phyloP scores from a whole-genome alignment of 2,113 vertebrate genomes.

The Neodontobutis hainanensis region DNA sequence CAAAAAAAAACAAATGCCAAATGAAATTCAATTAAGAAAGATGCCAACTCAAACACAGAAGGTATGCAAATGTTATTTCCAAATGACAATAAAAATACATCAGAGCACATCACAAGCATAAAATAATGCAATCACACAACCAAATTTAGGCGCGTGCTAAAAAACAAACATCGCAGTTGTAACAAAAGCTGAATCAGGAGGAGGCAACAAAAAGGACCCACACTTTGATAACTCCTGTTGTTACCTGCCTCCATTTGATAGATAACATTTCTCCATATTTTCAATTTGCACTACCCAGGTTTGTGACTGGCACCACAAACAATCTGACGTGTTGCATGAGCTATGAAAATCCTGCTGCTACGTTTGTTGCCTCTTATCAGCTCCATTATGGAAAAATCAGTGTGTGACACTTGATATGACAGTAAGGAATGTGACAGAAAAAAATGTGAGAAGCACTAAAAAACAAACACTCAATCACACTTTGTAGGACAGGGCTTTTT shows the following conservation, averaged over 20 bases:
- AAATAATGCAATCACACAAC: constrained; percentile 15
- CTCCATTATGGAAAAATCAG: constrained; percentile 56
- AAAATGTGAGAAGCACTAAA: constrained; percentile 46
- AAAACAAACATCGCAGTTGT: background rate
- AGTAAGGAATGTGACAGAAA: constrained; percentile 62
- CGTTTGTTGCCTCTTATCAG: constrained; percentile 58
- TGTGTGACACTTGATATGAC: constrained; percentile 70
- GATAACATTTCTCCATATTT: constrained; percentile 51
- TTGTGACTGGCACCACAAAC: constrained; percentile 40
- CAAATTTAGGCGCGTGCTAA: background rate
- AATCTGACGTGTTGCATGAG: constrained; percentile 52
- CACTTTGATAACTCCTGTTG: constrained; percentile 12
- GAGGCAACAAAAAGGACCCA: constrained; percentile 10
- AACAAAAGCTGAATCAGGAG: constrained; percentile 19
- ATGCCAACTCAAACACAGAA: constrained; percentile 59
- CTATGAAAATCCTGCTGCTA: constrained; percentile 51
- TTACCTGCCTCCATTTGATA: constrained; percentile 40
- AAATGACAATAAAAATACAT: constrained; percentile 26
- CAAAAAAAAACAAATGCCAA: constrained; percentile 63
- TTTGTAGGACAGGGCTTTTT: constrained; percentile 22
- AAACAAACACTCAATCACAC: constrained; percentile 55
- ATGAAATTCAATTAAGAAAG: constrained; percentile 54
- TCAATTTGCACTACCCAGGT: constrained; percentile 30
- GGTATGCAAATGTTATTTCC: background rate
- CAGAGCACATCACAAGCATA: constrained; percentile 29